Evolutionary conservation across 2,888 invertebrate genomes (phyloP), one percentile per base, ranked within the genome.

Genomic region (Orthonevra nobilis): DNA sequence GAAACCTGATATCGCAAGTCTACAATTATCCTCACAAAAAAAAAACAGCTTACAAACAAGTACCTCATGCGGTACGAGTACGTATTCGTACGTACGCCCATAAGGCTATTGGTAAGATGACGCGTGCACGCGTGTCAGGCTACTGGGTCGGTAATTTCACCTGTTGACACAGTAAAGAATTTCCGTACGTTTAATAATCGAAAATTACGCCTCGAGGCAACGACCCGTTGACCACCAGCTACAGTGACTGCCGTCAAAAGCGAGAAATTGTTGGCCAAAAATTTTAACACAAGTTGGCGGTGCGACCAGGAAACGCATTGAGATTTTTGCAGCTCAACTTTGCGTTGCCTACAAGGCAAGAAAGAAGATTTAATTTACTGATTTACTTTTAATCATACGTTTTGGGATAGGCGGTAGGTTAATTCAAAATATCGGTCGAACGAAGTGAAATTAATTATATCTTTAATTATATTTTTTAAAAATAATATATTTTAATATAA

Each of bases 141-240:
- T 73, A 73, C 79, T 79, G 73, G 79, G 66, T 73, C 68, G 79
- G 73, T 79, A 66, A 73, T 73, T 79, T 79, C 66, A 79, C 73
- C 79, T 79, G 79, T 79, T 79, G 79, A 79, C 79, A 79, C 73
- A 79, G 79, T 79, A 73, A 73, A 36, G 79, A 79, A 79, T 79
- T 73, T 73, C 61, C 66, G 73, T 68, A 68, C 52, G 73, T 48
- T 73, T 79, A 73, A 73, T 79, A 79, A 73, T 79, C 79, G 79
- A 79, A 79, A 79, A 79, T 73, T 61, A 79, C 79, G 66, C 66
- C 79, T 61, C 19, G 30, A 66, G 68, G 79, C 66, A 66, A 66
- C 79, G 73, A 73, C 66, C 79, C 66, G 79, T 56, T 79, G 66
- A 66, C 73, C 72, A 72, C 64, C 66, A 64, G 12, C 52, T 38